A percentile compares a stretch with the other conserved stretches of the same genome.
Conservation (phyloP, 2,113 vertebrate species). For the Rhizomys pruinosus region DNA sequence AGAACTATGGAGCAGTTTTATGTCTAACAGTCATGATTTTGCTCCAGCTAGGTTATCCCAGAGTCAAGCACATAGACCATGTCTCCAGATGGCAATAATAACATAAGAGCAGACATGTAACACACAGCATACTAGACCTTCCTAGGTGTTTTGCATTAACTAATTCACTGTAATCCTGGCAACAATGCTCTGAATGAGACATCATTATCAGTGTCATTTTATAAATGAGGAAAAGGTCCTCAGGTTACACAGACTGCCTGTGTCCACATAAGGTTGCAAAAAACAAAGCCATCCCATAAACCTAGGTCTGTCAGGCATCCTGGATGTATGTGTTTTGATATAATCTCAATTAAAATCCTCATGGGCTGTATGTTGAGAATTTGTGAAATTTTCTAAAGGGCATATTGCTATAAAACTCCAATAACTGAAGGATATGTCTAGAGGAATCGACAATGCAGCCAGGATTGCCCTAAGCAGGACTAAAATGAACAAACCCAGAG, state of each 20-base stretch:
- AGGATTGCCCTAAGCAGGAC: background rate
- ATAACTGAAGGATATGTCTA: conserved; percentile 14
- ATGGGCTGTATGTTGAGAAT: background rate
- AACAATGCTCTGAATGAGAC: background rate
- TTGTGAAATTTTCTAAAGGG: conserved; percentile 11
- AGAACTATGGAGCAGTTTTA: background rate
- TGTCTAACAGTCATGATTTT: background rate
- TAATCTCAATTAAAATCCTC: conserved; percentile 24
- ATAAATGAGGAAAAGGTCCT: conserved; percentile 29
- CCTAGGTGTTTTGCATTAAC: background rate
- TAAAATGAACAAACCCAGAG: background rate
- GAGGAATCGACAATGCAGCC: background rate
- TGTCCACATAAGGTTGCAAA: background rate
- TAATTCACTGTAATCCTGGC: background rate
- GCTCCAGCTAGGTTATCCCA: background rate
- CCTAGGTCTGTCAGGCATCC: background rate
- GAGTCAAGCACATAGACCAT: background rate
- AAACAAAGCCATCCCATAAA: background rate
- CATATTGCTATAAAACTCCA: background rate
- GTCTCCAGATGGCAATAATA: background rate
- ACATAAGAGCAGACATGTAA: background rate
- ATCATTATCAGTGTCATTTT: conserved; percentile 23
- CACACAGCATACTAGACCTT: background rate
- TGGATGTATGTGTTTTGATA: conserved; percentile 44
- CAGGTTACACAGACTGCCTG: background rate